Percentiles rank a stretch among this genome's conserved stretches.
Evolutionary conservation across 2,113 vertebrate genomes (phyloP).

Genomic region (Semnornis frantzii): DNA sequence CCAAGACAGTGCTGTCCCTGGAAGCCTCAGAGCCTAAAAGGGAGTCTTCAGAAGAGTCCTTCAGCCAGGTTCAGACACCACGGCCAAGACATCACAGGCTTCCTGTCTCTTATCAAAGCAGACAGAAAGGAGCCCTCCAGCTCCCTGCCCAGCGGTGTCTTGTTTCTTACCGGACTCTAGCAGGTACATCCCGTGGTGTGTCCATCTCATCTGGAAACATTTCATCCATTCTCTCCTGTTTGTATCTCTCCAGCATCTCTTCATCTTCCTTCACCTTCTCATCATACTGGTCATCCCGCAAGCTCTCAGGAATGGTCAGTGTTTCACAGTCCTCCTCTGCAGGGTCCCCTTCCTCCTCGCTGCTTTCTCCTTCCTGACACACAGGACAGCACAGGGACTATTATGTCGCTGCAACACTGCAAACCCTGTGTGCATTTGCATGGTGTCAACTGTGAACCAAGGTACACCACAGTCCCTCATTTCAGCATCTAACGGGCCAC

Average conservation of each 20-base stretch:
- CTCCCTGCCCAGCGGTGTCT: neutral
- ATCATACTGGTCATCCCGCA: constrained; percentile 85
- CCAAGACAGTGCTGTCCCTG: neutral
- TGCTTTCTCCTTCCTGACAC: constrained; percentile 64
- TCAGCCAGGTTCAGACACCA: constrained; percentile 70
- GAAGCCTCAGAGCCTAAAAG: constrained; percentile 53
- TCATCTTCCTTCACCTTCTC: constrained; percentile 86
- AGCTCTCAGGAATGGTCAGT: constrained; percentile 75
- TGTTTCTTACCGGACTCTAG: constrained; percentile 83
- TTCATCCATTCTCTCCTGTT: constrained; percentile 89
- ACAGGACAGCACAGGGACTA: neutral
- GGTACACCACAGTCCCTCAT: neutral
- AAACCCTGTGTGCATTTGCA: fast-evolving
- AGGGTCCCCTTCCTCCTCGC: constrained; percentile 60
- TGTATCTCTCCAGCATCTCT: constrained; percentile 87
- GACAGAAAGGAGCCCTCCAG: neutral
- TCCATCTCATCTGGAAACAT: constrained; percentile 98
- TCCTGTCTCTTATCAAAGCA: neutral
- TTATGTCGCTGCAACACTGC: neutral
- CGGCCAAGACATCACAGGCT: constrained; percentile 54
- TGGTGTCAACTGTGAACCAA: neutral
- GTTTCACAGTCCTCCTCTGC: constrained; percentile 85
- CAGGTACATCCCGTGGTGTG: constrained; percentile 84
- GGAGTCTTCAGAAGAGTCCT: constrained; percentile 47
- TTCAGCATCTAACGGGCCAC: neutral